Base-by-base conservation (phyloP, 1,140 invertebrate genomes). In the Zaprionus capensis region DNA sequence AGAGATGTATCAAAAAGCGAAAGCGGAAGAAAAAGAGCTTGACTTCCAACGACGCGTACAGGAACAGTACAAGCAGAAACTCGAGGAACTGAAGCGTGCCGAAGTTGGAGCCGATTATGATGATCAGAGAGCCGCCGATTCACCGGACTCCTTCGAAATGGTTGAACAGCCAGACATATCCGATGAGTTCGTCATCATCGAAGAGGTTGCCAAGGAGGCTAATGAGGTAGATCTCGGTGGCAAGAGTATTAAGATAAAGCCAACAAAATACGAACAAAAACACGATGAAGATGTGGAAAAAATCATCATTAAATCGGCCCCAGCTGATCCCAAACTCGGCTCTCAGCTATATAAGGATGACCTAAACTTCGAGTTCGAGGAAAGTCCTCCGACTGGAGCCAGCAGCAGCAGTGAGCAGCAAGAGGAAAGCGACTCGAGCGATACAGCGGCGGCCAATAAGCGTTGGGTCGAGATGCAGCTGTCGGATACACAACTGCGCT, bases 391-490 rank as follows among this genome's bases (percentile, higher is more conserved):
- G 0, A 92, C 90, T 1, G 91, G 62, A 17, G 94, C 94, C 59
- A 94, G 93, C 44, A 93, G 92, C 36, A 84, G 88, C 28, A 92
- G 91, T 56, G 85, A 93, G 12, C 88, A 88, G 66, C 87, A 82
- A 64, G 82, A 81, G 41, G 88, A 94, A 79, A 93, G 94, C 17
- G 93, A 94, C 75, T 94, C 94, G 61, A 93, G 94, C 73, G 94
- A 94, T 62, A 94, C 94, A 81, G 94, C 96, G 51, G 96, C 97
- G 83, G 96, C 95, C 6, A 96, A 96, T 61, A 97, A 97, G 86
- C 96, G 96, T 67, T 98, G 97, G 97, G 96, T 97, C 56, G 97
- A 97, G 93, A 97, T 97, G 95, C 97, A 98, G 77, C 96, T 97
- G 78, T 95, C 94, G 6, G 95, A 96, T 59, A 95, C 95, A 20